A percentile compares a stretch with the other conserved stretches of the same genome.
phyloP scores from a whole-genome alignment of 2,888 invertebrate genomes.

The Isotomurus palustris region DNA sequence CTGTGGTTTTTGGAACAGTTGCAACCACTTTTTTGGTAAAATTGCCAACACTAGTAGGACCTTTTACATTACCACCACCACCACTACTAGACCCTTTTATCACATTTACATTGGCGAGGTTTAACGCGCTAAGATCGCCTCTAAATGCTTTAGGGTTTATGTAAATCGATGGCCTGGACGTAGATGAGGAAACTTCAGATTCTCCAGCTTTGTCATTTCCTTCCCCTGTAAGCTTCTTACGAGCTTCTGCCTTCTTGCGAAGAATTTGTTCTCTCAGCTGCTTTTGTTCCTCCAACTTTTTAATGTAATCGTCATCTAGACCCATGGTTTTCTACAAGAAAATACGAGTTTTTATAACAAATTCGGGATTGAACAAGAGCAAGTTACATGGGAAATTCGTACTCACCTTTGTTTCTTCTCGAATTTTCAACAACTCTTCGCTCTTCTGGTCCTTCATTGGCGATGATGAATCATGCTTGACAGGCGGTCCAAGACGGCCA shows the following conservation, averaged over 20 bases:
- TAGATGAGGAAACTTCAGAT: neutral
- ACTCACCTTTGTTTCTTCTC: conserved; percentile 36
- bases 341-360: neutral
- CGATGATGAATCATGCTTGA: neutral
- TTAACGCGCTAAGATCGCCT: conserved; percentile 30
- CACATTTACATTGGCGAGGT: conserved; percentile 20
- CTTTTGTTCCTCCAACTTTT: conserved; percentile 54
- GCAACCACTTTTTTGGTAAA: conserved; percentile 3
- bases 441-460: conserved; percentile 8
- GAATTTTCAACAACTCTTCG: conserved; percentile 25
- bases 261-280: conserved; percentile 52
- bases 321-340: conserved; percentile 27
- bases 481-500: conserved; percentile 19
- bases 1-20: conserved; percentile 8
- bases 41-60: neutral
- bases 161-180: conserved; percentile 22
- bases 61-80: neutral
- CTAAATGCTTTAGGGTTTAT: conserved; percentile 36
- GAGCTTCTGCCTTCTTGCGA: conserved; percentile 52
- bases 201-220: conserved; percentile 11
- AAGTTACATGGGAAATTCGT: neutral
- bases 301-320: conserved; percentile 50
- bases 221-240: conserved; percentile 49
- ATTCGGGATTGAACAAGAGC: neutral
- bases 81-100: conserved; percentile 17